Evolutionary conservation across 2,888 invertebrate genomes (phyloP), one percentile per base, ranked within the genome.

Genomic region (Sarcophaga carnaria): DNA sequence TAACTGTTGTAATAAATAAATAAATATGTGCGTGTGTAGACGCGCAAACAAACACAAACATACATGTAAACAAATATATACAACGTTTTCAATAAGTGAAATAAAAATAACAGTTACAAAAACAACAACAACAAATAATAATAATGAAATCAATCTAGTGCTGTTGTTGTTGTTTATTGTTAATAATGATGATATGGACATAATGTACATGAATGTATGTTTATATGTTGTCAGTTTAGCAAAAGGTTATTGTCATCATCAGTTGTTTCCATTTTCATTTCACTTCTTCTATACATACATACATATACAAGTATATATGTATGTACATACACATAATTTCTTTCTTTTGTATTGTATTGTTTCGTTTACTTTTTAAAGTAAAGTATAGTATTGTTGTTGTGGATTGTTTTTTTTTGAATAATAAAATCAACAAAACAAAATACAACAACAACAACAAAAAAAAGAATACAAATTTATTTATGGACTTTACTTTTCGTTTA

Each of bases 211-310:
- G 54, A 14, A 14, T 54, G 54, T 54, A 54, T 54, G 54, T 72
- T 49, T 69, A 69, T 69, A 47, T 37, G 62, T 80, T 27, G 62
- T 81, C 14, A 54, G 45, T 70, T 76, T 70, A 70, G 69, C 77
- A 83, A 86, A 86, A 86, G 86, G 86, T 86, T 86, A 78, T 86
- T 86, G 86, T 83, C 86, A 86, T 83, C 86, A 81, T 83, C 80
- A 74, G 77, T 69, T 60, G 22, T n/a, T 59, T 74, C 74, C 54
- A 63, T 74, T 67, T 80, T 67, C 49, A 74, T 25, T 72, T 80
- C 60, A 11, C 14, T 54, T 14, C 17, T 14, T 54, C 17, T 14
- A 14, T 54, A 54, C 37, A 37, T 37, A 37, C 10, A 37, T 10
- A 10, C 10, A 37, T 3, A 37, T 37, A 8, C 8, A 37, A 8